Conservation (phyloP, 2,113 vertebrate species). For the Pelecanus crispus region DNA sequence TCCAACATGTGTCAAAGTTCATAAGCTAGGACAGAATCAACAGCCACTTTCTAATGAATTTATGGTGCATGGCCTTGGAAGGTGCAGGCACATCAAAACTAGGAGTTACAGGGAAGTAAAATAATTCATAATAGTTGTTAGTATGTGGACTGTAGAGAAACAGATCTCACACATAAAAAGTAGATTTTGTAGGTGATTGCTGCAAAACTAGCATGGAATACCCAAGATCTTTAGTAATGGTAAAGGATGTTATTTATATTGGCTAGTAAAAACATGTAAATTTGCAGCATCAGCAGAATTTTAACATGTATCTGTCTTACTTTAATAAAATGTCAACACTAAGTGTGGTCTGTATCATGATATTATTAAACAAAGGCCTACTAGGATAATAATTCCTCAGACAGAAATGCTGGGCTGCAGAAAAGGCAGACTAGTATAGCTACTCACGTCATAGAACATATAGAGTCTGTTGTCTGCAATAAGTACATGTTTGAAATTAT, state of each 20-base stretch:
- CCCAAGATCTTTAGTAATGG: background rate
- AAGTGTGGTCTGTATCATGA: background rate
- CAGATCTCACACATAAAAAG: background rate
- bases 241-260: background rate
- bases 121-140: background rate
- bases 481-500: background rate
- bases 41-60: background rate
- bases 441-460: accelerated
- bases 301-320: background rate
- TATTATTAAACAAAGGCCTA: background rate
- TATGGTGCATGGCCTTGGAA: background rate
- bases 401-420: background rate
- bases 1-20: background rate
- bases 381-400: background rate
- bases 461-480: background rate
- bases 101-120: background rate
- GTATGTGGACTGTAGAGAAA: background rate
- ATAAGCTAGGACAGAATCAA: background rate
- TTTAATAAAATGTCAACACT: background rate
- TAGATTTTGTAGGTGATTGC: background rate
- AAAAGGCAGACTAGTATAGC: background rate
- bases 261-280: background rate
- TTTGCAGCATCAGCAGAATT: background rate
- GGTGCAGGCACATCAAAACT: background rate
- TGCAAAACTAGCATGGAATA: background rate